phyloP scores from a whole-genome alignment of 2,888 invertebrate genomes.

The Merodon equestris region DNA sequence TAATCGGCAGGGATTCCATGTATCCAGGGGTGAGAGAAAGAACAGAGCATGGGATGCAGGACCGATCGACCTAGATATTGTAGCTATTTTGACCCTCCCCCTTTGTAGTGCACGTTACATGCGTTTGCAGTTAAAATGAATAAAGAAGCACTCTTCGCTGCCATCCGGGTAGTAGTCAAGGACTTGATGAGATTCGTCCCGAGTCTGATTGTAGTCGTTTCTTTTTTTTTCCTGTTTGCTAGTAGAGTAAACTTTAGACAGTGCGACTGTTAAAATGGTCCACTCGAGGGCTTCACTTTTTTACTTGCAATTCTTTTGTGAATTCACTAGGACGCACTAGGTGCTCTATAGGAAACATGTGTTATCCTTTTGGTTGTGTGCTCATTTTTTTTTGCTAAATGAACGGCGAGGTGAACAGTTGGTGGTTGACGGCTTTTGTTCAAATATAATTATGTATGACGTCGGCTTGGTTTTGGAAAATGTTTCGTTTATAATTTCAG shows the following conservation, averaged over 20 bases:
- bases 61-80: constrained; percentile 54
- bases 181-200: constrained; percentile 63
- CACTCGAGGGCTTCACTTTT: constrained; percentile 43
- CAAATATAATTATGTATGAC: constrained; percentile 52
- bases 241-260: constrained; percentile 36
- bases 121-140: constrained; percentile 14
- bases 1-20: constrained; percentile 57
- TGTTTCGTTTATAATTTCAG: constrained; percentile 16
- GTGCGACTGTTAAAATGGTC: constrained; percentile 51
- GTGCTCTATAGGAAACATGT: constrained; percentile 54
- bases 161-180: constrained; percentile 62
- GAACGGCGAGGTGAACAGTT: constrained; percentile 38
- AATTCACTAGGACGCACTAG: constrained; percentile 17
- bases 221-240: not conserved
- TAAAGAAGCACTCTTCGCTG: constrained; percentile 58
- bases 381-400: constrained; percentile 47
- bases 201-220: constrained; percentile 27
- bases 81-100: constrained; percentile 56
- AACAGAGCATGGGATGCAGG: not conserved
- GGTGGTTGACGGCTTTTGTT: constrained; percentile 44
- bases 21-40: constrained; percentile 44
- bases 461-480: constrained; percentile 12
- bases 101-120: constrained; percentile 15
- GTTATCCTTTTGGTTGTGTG: constrained; percentile 47
- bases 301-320: constrained; percentile 1